A percentile compares a stretch with the other conserved stretches of the same genome.
These are phyloP conservation scores for Reticulitermes speratus DNA, from an alignment of 1,140 invertebrate genomes.

Conservation along the genomic window DNA sequence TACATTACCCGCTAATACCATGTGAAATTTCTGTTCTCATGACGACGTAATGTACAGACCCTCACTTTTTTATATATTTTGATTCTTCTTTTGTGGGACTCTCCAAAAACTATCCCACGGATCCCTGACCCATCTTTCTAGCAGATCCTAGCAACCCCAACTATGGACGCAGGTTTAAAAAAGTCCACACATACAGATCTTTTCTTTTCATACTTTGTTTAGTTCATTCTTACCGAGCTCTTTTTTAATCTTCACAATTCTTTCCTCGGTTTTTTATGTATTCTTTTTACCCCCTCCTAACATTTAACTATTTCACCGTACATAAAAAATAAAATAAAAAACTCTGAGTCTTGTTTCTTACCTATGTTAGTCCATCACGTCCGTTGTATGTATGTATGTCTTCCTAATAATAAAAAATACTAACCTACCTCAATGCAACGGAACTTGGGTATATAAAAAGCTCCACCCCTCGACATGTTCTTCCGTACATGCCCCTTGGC, in stretches of 20 bases:
- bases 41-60: neutral
- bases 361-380: neutral
- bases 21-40: conserved; percentile 7
- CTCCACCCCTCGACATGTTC: neutral
- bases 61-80: neutral
- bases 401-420: conserved; percentile 20
- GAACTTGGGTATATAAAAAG: conserved; percentile 11
- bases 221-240: neutral
- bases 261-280: neutral
- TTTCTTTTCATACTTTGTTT: neutral
- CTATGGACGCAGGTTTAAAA: neutral
- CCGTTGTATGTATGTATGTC: neutral
- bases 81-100: neutral
- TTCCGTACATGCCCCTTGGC: neutral
- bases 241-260: conserved; percentile 18
- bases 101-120: neutral
- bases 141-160: neutral
- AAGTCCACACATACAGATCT: neutral
- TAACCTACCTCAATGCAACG: neutral
- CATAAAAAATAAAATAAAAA: neutral
- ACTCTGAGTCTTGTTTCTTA: neutral
- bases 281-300: neutral
- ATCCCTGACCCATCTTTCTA: neutral
- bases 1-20: neutral
- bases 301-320: neutral